phyloP scores from a whole-genome alignment of 2,888 invertebrate genomes.

The Rhagonycha lutea region DNA sequence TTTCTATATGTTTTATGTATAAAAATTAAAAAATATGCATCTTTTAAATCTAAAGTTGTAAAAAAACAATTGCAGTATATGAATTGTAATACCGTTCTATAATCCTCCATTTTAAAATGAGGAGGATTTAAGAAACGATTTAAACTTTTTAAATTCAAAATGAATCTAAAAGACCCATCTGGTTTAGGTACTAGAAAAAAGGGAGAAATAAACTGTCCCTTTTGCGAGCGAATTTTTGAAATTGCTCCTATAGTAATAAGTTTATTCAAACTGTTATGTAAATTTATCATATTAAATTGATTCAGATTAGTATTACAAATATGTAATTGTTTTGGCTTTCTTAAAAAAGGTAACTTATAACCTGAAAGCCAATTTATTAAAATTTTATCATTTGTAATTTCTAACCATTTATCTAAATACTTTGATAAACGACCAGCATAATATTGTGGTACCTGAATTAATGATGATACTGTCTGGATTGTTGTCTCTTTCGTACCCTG shows the following conservation, averaged over 20 bases:
- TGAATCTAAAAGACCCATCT: slow-evolving; percentile 31
- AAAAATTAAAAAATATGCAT: slow-evolving; percentile 36
- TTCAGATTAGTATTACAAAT: background rate
- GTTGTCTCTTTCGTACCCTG: slow-evolving; percentile 5
- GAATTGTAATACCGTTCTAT: slow-evolving; percentile 31
- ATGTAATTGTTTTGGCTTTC: slow-evolving; percentile 2
- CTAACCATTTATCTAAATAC: slow-evolving; percentile 13
- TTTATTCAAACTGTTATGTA: background rate
- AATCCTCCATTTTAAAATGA: slow-evolving; percentile 41
- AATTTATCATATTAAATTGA: background rate
- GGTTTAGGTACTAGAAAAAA: slow-evolving; percentile 28
- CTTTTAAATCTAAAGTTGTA: slow-evolving; percentile 28
- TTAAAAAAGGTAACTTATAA: background rate
- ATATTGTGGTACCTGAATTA: background rate
- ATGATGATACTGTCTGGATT: too few relatives aligned
- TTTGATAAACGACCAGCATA: slow-evolving; percentile 17
- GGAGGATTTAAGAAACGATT: slow-evolving; percentile 31
- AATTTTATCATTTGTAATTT: background rate
- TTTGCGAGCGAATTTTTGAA: background rate
- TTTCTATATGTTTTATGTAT: slow-evolving; percentile 33
- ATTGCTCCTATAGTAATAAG: slow-evolving; percentile 1
- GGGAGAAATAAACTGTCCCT: background rate
- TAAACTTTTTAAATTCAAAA: slow-evolving; percentile 36
- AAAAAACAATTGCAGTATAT: slow-evolving; percentile 23
- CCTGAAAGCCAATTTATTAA: background rate